Evolutionary conservation across 2,797 vertebrate genomes (phyloP), one percentile per base, ranked within the genome.

Genomic region (Acropternis orthonyx): DNA sequence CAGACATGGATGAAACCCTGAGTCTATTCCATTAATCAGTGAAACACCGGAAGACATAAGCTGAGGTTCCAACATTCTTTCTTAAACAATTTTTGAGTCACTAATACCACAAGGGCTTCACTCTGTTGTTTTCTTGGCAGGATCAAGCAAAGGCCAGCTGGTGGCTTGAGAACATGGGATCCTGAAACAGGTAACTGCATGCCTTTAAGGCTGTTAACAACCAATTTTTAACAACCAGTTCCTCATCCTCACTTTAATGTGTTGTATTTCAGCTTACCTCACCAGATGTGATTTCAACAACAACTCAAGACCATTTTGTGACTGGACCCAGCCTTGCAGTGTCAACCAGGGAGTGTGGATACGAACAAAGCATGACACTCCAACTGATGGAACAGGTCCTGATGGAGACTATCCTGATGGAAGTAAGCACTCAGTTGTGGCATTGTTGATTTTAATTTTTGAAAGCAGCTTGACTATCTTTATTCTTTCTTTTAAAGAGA

Each of bases 211-310:
- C 32, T 83, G 8, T 48, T 77, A 59, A 59, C 7, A 71, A 39
- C 32, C 11, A 69, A 20, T 36, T 94, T 73, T 79, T 34, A 79
- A 37, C 4, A 36, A 14, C 11, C 37, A 52, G 19, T 10, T 73
- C 28, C 23, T 65, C 10, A 46, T 86, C 28, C 63, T 83, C 37
- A 85, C 48, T 56, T 66, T 17, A 16, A 51, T 13, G 7, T 52
- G n/a, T 22, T 93, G 18, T 84, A 39, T 91, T 97, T 93, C 82
- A 99, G 99, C 97, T 87, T 98, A 98, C 93, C 89, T 98, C 85
- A 94, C 97, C 92, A 96, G 96, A 72, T 99, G 99, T 95, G 97
- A 98, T 96, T 98, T 98, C 86, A 96, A 98, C 86, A 96, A 96
- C 85, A 96, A 97, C 81, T 94, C 85, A 36, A 93, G 91, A 68